These are phyloP conservation scores for Drosophila saltans DNA, from an alignment of 1,140 invertebrate species.

Conservation along the genomic window DNA sequence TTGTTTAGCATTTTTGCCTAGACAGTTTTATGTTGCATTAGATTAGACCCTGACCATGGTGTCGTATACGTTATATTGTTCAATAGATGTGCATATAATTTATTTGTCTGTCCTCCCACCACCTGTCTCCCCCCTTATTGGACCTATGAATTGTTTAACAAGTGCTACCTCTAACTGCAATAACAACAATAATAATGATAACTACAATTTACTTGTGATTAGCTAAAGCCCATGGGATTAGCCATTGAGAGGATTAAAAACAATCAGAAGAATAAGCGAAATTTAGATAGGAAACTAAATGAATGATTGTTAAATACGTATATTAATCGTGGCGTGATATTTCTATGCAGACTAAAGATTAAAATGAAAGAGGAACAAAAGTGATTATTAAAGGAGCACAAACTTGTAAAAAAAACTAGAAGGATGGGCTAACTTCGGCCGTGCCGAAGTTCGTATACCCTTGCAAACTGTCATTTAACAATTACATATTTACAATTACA, in stretches of 20 bases:
- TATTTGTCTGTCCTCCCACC: constrained; percentile 56
- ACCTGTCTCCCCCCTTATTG: not conserved
- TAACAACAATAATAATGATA: constrained; percentile 45
- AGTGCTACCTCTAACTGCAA: constrained; percentile 18
- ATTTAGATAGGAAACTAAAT: not conserved
- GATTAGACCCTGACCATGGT: constrained; percentile 37
- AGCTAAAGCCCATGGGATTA: constrained; percentile 20
- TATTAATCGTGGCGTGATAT: not conserved
- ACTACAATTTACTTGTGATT: constrained; percentile 59
- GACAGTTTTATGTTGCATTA: constrained; percentile 66
- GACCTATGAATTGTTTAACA: constrained; percentile 31
- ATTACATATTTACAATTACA: no score
- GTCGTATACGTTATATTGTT: constrained; percentile 44
- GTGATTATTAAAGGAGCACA: no score
- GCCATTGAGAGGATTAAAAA: not conserved
- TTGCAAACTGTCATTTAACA: no score
- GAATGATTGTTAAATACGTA: not conserved
- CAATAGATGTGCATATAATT: constrained; percentile 55
- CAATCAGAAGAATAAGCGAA: not conserved
- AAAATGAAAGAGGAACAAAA: no score
- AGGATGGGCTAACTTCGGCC: no score
- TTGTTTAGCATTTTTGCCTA: constrained; percentile 72
- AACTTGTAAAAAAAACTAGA: no score
- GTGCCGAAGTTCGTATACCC: no score
- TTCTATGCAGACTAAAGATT: no score